These are phyloP conservation scores for Oreochromis mossambicus DNA, from an alignment of 2,797 vertebrate species.

Conservation along the genomic window DNA sequence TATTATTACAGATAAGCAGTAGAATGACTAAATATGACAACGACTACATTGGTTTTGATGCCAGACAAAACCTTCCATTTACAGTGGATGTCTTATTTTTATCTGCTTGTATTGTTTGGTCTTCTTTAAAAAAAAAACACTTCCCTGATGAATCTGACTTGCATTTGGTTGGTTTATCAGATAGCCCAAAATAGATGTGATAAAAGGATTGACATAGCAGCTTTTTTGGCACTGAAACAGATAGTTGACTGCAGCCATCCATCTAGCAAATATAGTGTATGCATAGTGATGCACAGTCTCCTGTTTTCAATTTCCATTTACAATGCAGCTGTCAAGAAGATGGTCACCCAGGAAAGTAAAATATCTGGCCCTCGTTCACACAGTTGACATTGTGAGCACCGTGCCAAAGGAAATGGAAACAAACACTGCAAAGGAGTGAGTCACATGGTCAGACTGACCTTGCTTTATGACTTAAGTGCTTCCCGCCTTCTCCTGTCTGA, in stretches of 20 bases:
- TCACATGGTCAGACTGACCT: conserved; percentile 57
- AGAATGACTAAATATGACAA: neutral
- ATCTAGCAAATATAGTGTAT: conserved; percentile 1
- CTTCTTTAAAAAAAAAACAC: neutral
- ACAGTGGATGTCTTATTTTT: neutral
- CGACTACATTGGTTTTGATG: neutral
- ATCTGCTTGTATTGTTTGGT: neutral
- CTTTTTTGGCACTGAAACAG: conserved; percentile 7
- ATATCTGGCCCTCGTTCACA: conserved; percentile 21
- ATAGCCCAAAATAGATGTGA: neutral
- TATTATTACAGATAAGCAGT: neutral
- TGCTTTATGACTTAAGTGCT: conserved; percentile 74
- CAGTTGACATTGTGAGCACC: conserved; percentile 39
- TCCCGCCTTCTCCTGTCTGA: conserved; percentile 77
- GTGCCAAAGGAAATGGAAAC: conserved; percentile 52
- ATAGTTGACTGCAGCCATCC: neutral
- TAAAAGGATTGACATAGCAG: conserved; percentile 1
- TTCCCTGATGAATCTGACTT: neutral
- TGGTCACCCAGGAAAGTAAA: conserved; percentile 46
- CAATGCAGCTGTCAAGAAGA: conserved; percentile 43
- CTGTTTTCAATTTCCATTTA: conserved; percentile 58
- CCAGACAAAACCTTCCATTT: neutral
- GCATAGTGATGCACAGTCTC: conserved; percentile 41
- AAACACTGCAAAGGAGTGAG: conserved; percentile 58
- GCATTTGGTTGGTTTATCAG: neutral